A percentile compares a stretch with the other conserved stretches of the same genome.
Evolutionary conservation across 2,113 vertebrate genomes (phyloP).

Genomic region (Bostrychus sinensis): DNA sequence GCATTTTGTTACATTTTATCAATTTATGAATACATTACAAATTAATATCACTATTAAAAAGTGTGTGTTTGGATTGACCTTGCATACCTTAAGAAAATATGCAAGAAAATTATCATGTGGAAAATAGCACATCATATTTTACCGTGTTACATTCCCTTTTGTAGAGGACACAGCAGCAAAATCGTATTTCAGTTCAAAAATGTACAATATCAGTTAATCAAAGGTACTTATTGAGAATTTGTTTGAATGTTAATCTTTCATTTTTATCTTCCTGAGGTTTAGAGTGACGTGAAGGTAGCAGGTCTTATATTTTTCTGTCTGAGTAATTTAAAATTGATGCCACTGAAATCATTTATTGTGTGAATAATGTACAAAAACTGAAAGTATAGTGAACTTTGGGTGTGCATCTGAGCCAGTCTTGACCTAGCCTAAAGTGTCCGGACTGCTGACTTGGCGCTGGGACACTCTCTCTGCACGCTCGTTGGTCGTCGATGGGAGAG

Average conservation of each 20-base stretch:
- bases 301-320: conserved; percentile 66
- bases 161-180: conserved; percentile 18
- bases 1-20: conserved; percentile 27
- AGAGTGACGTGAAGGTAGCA: conserved; percentile 78
- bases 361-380: conserved; percentile 83
- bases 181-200: neutral
- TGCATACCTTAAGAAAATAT: too few species aligned
- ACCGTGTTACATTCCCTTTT: conserved; percentile 44
- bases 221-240: conserved; percentile 66
- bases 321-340: conserved; percentile 78
- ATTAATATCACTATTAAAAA: too few species aligned
- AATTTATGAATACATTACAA: conserved; percentile 13
- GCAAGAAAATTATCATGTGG: neutral
- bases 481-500: conserved; percentile 70
- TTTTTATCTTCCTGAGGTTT: conserved; percentile 35
- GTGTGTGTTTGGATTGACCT: too few species aligned
- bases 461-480: conserved; percentile 71
- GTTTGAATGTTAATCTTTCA: conserved; percentile 54
- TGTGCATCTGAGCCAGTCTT: conserved; percentile 77
- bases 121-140: conserved; percentile 2
- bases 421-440: conserved; percentile 52
- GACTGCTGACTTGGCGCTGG: conserved; percentile 54
- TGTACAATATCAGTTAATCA: conserved; percentile 9
- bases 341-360: conserved; percentile 79
- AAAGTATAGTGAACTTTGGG: conserved; percentile 64